These are phyloP conservation scores for Diploptera punctata DNA, from an alignment of 2,888 invertebrate genomes.

Conservation along the genomic window DNA sequence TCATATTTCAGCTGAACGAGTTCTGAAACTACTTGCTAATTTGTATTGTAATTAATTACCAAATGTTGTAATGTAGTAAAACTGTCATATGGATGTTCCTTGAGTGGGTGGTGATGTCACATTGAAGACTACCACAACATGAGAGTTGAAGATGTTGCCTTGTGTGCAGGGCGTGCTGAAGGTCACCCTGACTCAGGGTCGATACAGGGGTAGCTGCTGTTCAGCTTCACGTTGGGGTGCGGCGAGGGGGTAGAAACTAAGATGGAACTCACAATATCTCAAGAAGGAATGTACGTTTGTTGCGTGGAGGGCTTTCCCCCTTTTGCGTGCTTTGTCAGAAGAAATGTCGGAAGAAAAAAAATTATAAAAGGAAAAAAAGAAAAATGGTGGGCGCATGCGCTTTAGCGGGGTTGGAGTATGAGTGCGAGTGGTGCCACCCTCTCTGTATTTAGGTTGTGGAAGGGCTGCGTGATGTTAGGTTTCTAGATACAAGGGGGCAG, in stretches of 20 bases:
- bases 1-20: too few relatives aligned
- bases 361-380: too few relatives aligned
- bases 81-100: too few relatives aligned
- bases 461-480: conserved; percentile 14
- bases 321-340: conserved; percentile 10
- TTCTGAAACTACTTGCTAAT: too few relatives aligned
- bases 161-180: background rate
- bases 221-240: background rate
- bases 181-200: conserved; percentile 21
- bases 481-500: background rate
- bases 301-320: background rate
- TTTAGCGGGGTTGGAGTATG: background rate
- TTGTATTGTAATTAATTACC: too few relatives aligned
- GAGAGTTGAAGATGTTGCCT: background rate
- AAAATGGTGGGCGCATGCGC: conserved; percentile 8
- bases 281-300: conserved; percentile 17
- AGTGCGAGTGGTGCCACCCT: background rate
- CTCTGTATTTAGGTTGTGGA: conserved; percentile 16
- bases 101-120: too few relatives aligned
- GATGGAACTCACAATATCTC: conserved; percentile 8
- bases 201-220: conserved; percentile 3
- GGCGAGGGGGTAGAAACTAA: background rate
- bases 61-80: too few relatives aligned
- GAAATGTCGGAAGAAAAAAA: background rate
- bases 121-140: too few relatives aligned